phyloP scores from a whole-genome alignment of 2,888 invertebrate species.

The Andrena chrysosceles region DNA sequence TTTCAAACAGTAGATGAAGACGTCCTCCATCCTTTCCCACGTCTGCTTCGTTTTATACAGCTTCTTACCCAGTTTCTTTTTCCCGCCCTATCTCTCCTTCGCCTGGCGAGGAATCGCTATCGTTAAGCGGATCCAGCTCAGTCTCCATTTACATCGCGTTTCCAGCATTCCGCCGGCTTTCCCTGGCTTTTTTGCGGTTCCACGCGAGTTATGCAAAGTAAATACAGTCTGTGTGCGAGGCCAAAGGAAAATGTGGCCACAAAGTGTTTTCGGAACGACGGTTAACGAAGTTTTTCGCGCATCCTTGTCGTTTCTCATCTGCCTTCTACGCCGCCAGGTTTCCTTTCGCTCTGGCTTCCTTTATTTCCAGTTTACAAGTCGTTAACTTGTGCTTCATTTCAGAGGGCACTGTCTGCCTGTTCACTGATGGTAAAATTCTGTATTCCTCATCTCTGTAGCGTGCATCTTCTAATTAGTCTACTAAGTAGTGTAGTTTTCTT shows the following conservation, averaged over 20 bases:
- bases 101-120: conserved; percentile 12
- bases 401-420: background rate
- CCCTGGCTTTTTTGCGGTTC: conserved; percentile 26
- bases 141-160: conserved; percentile 46
- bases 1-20: conserved; percentile 27
- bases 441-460: too few species aligned
- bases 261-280: conserved; percentile 13
- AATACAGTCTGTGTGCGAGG: conserved; percentile 30
- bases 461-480: too few species aligned
- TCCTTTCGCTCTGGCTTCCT: conserved; percentile 2
- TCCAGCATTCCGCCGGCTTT: conserved; percentile 24
- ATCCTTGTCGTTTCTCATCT: background rate
- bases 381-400: background rate
- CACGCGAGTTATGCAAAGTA: conserved; percentile 42
- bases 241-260: conserved; percentile 8
- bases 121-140: conserved; percentile 24
- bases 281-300: conserved; percentile 30
- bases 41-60: background rate
- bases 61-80: conserved; percentile 8
- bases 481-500: too few species aligned
- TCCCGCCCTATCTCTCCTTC: background rate
- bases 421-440: background rate
- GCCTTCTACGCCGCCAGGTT: background rate
- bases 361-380: background rate
- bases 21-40: conserved; percentile 15